These are phyloP conservation scores for Allygus modestus DNA, from an alignment of 2,888 invertebrate genomes.

Conservation along the genomic window DNA sequence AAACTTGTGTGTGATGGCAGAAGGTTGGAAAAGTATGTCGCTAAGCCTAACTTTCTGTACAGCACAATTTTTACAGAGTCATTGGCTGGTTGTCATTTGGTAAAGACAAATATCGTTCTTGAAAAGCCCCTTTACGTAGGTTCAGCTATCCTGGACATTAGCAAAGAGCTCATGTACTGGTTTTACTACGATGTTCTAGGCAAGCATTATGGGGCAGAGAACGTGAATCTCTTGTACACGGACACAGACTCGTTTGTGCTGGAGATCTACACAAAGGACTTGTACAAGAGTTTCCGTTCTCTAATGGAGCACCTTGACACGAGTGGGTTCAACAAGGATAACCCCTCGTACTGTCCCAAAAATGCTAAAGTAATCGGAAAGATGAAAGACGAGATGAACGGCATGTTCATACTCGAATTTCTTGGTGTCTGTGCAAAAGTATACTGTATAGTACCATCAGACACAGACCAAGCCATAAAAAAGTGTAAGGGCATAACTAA, in stretches of 20 bases:
- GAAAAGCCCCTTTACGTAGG: conserved; percentile 19
- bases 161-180: neutral
- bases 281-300: conserved; percentile 71
- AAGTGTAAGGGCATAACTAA: conserved; percentile 57
- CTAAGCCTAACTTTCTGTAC: conserved; percentile 6
- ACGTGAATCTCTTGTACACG: conserved; percentile 70
- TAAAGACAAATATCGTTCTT: neutral
- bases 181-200: conserved; percentile 66
- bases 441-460: conserved; percentile 67
- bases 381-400: conserved; percentile 72
- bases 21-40: neutral
- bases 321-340: conserved; percentile 69
- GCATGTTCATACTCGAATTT: conserved; percentile 71
- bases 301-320: conserved; percentile 66
- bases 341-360: conserved; percentile 25
- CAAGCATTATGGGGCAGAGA: conserved; percentile 60
- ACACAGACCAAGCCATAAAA: conserved; percentile 66
- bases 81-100: conserved; percentile 31
- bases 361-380: conserved; percentile 71
- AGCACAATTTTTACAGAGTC: conserved; percentile 62
- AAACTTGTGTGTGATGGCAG: neutral
- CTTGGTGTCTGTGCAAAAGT: conserved; percentile 71
- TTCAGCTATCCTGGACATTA: neutral
- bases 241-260: conserved; percentile 65
- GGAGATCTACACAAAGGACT: conserved; percentile 71